Conservation (phyloP, 2,888 invertebrate species). For the Lochmaea capreae region DNA sequence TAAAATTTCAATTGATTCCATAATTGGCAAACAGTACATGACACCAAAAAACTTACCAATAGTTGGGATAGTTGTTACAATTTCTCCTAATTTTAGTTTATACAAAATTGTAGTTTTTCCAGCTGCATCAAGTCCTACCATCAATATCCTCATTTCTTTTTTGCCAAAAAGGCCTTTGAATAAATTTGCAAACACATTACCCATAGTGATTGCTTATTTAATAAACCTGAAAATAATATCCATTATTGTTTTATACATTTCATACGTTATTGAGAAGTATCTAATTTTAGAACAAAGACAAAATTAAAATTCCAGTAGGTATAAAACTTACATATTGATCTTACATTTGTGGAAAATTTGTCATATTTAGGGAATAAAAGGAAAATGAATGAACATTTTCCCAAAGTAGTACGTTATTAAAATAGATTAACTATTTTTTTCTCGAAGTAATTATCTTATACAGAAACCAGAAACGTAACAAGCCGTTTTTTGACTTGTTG, state of each 20-base stretch:
- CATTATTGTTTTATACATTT: slow-evolving; percentile 5
- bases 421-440: slow-evolving; percentile 22
- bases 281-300: slow-evolving; percentile 61
- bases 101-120: slow-evolving; percentile 99
- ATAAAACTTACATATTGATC: slow-evolving; percentile 62
- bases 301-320: slow-evolving; percentile 57
- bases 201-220: slow-evolving; percentile 81
- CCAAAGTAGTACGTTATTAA: background rate
- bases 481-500: slow-evolving; percentile 68
- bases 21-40: slow-evolving; percentile 25
- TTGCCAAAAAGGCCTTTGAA: slow-evolving; percentile 99
- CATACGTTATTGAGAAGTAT: slow-evolving; percentile 31
- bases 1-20: background rate
- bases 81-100: slow-evolving; percentile 99
- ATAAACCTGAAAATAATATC: slow-evolving; percentile 56
- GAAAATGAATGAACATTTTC: slow-evolving; percentile 8
- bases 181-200: slow-evolving; percentile 96
- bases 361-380: slow-evolving; percentile 21
- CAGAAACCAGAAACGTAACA: slow-evolving; percentile 54
- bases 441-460: slow-evolving; percentile 28
- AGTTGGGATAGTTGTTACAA: slow-evolving; percentile 99
- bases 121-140: slow-evolving; percentile 99
- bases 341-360: slow-evolving; percentile 46
- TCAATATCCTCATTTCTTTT: slow-evolving; percentile 99
- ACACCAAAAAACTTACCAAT: slow-evolving; percentile 80